Base-by-base conservation (phyloP, 2,797 vertebrate species). In the Craterocephalus amniculus region DNA sequence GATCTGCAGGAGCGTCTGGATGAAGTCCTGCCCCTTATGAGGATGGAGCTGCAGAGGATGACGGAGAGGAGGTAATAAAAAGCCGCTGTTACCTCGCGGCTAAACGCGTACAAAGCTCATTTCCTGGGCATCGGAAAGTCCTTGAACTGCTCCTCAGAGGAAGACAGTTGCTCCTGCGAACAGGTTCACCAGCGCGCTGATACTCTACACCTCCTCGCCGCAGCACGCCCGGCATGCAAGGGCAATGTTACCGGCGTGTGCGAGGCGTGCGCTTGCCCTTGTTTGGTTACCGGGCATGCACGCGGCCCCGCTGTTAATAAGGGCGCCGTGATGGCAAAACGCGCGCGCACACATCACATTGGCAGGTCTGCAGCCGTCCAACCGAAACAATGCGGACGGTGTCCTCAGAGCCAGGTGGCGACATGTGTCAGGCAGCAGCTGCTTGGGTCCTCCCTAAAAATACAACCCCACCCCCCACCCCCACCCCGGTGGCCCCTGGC, bases 21-120 rank as follows among this genome's bases (percentile, higher is more conserved):
- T 76, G 96, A 96, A 92, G 89, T 97, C 65, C 78, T 98, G 78
- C 97, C 96, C 0, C 78, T 97, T 63, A 97, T 97, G 96, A 95
- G 96, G 76, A 77, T 93, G 27, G 95, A 97, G 74, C 95, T 95
- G 36, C 85, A 83, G 63, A 95, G 83, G 81, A 95, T 97, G 90
- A 93, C 83, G 43, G 93, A 93, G 67, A 95, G 93, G 78, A 96
- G 93, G 96, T 96, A 83, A 83, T 67, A 69, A 32, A 49, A 20
- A 51, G 12, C 58, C 36, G 35, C 36, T 38, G 13, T 38, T 13
- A 38, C 36, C 36, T 38, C 12, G 2, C 36, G 11, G 4, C 4
- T 34, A 6, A 72, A 31, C 65, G 20, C 55, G 62, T 38, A 29
- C 16, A n/a, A 35, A 27, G 59, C 57, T 2, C 26, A 26, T 7